Base-by-base conservation (phyloP, 2,113 vertebrate species). In the Myrmecophaga tridactyla region DNA sequence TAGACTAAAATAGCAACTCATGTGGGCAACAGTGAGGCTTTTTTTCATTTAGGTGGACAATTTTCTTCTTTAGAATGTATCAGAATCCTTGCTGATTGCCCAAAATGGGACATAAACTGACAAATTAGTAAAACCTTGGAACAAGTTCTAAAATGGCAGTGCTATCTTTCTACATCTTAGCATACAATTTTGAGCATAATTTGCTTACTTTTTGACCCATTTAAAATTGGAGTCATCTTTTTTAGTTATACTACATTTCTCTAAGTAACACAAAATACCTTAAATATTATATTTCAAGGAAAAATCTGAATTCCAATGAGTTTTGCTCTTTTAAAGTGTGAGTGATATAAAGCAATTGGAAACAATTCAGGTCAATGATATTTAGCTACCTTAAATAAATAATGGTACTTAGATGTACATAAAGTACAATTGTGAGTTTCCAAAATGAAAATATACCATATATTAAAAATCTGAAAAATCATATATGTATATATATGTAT, bases 201-300 rank as follows among this genome's bases (percentile, higher is more conserved):
- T 97, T 96, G 90, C 96, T 98, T 98, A 97, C 63, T 97, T 97
- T 96, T 86, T 96, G 98, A 98, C 91, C 93, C 96, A 96, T 96
- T 95, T 98, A 97, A 97, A 97, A 97, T 96, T 76, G 63, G 94
- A 98, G 67, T 53, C 46, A 94, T 97, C 72, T 97, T 97, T 95
- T 97, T 87, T 93, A 86, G 39, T 95, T 94, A 96, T 63, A 96
- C 96, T 97, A 17, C 95, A 93, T 97, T 97, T 95, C 73, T 96
- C 94, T 95, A 98, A 97, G 96, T 96, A 98, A 84, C 86, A 92
- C 84, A 93, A 95, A 98, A 97, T 97, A 97, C 17, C 36, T 58
- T 78, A 7, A 90, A 92, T 48, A 96, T 97, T 89, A 56, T 56
- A 73, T 62, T 97, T 95, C 67, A 51, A 92, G 23, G 63, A 94